Base-by-base conservation (phyloP, 2,797 vertebrate species). In the Lepidocolaptes lacrymiger region DNA sequence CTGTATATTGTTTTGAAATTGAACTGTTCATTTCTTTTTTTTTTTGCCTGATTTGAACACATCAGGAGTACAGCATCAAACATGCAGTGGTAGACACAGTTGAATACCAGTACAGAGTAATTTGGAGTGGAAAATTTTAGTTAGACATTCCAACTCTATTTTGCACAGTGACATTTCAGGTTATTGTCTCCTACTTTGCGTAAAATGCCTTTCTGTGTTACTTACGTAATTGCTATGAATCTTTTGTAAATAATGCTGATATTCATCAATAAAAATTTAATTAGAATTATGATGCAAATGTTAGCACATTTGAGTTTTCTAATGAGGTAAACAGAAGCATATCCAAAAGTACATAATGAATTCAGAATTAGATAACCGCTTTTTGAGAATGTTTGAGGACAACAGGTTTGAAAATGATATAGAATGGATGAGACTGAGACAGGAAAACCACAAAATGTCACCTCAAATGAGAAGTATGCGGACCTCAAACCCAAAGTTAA, bases 301-400 rank as follows among this genome's bases (percentile, higher is more conserved):
- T 96, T 94, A 86, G 41, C 39, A 74, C 10, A 32, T 55, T 85
- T 91, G 41, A 39, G 51, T 89, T 92, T 93, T 94, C 52, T 68
- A 32, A 56, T 86, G 61, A 80, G 36, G 39, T 81, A 79, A 85
- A 79, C 48, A 46, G 62, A 82, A 78, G 36, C 34, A 27, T 81
- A 43, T 81, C 8, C 75, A 81, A 91, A 82, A 71, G 30, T 32
- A 73, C 10, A 20, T 78, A 79, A 55, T 64, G 7, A 66, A 52
- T 91, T 85, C 11, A 74, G 63, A 39, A 76, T 55, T 46, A 91
- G 87, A 49, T 81, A 69, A 61, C 24, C 66, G 4, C 0, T 24
- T 93, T 91, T 89, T 44, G 17, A 68, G 46, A 72, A 79, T 14
- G 34, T 24, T 56, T 61, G 28, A 76, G 37, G 30, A 75, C 56